Conservation (phyloP, 2,113 vertebrate genomes). For the Clarias macrocephalus region DNA sequence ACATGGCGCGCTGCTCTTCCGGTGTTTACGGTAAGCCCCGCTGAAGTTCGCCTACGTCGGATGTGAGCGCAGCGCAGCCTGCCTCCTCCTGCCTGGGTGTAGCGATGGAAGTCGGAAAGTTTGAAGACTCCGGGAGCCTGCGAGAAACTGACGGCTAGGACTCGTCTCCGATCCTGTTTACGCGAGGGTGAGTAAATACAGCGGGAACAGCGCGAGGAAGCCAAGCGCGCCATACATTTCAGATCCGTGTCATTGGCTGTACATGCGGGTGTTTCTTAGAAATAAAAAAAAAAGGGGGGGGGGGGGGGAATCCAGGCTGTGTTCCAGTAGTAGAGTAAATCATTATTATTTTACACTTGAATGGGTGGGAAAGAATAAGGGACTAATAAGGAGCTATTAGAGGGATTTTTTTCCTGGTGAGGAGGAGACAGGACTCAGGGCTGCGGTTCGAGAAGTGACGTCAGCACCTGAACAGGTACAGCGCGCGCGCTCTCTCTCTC, state of each 20-base stretch:
- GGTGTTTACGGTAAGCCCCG: conserved; percentile 41
- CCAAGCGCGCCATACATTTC: background rate
- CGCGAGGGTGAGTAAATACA: conserved; percentile 19
- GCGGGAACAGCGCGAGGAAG: background rate
- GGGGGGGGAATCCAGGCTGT: too few relatives aligned
- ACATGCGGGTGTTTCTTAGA: background rate
- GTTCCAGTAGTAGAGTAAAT: background rate
- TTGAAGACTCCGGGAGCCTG: background rate
- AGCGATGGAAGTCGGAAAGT: conserved; percentile 38
- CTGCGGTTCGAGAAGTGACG: background rate
- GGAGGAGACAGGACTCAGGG: background rate
- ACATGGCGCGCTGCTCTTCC: background rate
- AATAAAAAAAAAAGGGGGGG: background rate
- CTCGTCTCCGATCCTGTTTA: background rate
- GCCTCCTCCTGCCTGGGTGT: conserved; percentile 2
- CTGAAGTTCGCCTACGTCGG: conserved; percentile 33
- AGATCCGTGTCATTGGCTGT: background rate
- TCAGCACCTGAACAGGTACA: background rate
- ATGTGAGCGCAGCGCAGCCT: background rate
- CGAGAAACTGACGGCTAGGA: background rate
- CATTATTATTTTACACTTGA: background rate
- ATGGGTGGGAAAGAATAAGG: background rate
- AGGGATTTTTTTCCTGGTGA: background rate
- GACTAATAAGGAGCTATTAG: background rate
- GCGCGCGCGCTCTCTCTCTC: too few relatives aligned